Percentiles rank a stretch among this genome's conserved stretches.
Evolutionary conservation across 2,113 vertebrate genomes (phyloP).

Genomic region (Phylloscopus trochiloides): DNA sequence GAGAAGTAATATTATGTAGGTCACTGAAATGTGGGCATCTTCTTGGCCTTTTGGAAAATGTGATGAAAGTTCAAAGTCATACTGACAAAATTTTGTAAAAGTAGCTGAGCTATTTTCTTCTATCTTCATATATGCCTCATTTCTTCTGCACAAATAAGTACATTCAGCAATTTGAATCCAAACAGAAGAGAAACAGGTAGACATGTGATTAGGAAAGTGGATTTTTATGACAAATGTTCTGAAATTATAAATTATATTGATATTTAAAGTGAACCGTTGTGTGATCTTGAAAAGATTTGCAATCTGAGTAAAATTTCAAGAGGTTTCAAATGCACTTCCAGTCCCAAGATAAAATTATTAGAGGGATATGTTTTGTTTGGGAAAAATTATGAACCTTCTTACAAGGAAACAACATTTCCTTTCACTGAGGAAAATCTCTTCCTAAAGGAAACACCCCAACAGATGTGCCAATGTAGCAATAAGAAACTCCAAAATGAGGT

Average conservation of each 20-base stretch:
- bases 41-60: background rate
- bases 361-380: background rate
- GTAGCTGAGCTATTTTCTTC: background rate
- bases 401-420: background rate
- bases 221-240: background rate
- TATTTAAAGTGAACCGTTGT: background rate
- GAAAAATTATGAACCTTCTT: background rate
- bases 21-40: background rate
- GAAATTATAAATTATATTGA: background rate
- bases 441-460: background rate
- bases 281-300: background rate
- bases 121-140: background rate
- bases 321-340: background rate
- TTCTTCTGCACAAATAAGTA: background rate
- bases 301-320: background rate
- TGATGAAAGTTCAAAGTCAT: background rate
- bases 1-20: background rate
- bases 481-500: background rate
- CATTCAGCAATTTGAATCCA: background rate
- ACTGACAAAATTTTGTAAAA: background rate
- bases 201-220: background rate
- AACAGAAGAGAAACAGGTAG: background rate
- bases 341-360: background rate
- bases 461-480: background rate
- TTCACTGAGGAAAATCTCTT: background rate